A percentile compares a stretch with the other conserved stretches of the same genome.
These are phyloP conservation scores for Branchellion lobata DNA, from an alignment of 2,888 invertebrate genomes.

Conservation along the genomic window DNA sequence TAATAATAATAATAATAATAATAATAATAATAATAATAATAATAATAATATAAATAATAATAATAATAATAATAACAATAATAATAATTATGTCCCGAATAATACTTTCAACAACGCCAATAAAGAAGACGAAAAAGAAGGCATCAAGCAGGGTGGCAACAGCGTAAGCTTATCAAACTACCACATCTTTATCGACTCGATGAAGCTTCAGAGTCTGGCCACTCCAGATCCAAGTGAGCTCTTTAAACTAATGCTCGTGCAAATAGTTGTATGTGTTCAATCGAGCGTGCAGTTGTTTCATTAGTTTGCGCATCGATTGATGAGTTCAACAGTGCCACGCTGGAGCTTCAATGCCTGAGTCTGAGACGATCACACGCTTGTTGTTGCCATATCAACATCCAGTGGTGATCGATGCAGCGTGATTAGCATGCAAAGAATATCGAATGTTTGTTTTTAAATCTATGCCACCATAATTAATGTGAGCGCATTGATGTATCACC, in stretches of 20 bases:
- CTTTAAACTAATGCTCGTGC: neutral
- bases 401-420: slow-evolving; percentile 7
- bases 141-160: neutral
- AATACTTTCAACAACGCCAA: neutral
- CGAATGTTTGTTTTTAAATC: slow-evolving; percentile 43
- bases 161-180: neutral
- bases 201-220: neutral
- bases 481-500: neutral
- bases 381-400: slow-evolving; percentile 9
- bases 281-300: neutral
- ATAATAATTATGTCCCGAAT: no score
- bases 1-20: no score
- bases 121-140: neutral
- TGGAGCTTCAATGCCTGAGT: no score
- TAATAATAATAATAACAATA: no score
- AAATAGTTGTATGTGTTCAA: slow-evolving; percentile 6
- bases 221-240: neutral
- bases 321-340: neutral
- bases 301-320: neutral
- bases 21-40: no score
- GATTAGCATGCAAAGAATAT: slow-evolving; percentile 40
- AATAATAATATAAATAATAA: no score
- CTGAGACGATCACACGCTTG: neutral
- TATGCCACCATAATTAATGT: slow-evolving; percentile 19
- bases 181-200: neutral